phyloP scores from a whole-genome alignment of 2,113 vertebrate genomes.

The Cynoglossus semilaevis region DNA sequence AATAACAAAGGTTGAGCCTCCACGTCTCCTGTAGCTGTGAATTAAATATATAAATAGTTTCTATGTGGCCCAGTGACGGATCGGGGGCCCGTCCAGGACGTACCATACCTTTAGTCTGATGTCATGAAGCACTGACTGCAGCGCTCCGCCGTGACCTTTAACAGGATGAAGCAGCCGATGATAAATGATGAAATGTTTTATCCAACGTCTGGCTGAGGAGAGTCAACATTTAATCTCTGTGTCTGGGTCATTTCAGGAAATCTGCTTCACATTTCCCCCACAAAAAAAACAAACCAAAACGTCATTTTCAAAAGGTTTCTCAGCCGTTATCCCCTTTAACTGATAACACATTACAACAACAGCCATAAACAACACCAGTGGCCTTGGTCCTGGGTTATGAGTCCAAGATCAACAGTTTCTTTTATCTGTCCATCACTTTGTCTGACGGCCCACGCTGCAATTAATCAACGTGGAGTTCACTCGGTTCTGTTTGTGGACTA shows the following conservation, averaged over 20 bases:
- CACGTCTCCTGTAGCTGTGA: too few relatives aligned
- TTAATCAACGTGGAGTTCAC: slow-evolving; percentile 17
- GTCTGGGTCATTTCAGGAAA: neutral
- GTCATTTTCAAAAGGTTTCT: neutral
- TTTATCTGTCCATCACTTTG: slow-evolving; percentile 10
- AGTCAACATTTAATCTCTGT: neutral
- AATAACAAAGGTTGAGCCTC: too few relatives aligned
- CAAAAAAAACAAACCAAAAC: too few relatives aligned
- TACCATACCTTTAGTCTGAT: too few relatives aligned
- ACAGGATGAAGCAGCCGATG: too few relatives aligned
- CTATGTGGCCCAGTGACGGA: too few relatives aligned
- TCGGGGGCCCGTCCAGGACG: too few relatives aligned
- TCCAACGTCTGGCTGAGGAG: too few relatives aligned
- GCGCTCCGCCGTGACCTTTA: too few relatives aligned
- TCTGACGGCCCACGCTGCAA: neutral
- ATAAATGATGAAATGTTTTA: too few relatives aligned
- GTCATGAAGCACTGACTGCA: too few relatives aligned
- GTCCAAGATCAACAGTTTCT: neutral
- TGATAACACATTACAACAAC: neutral
- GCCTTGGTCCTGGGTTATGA: neutral
- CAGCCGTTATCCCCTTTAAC: neutral
- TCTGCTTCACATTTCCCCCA: neutral
- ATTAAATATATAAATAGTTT: too few relatives aligned
- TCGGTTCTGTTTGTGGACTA: neutral
- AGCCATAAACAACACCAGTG: neutral